Evolutionary conservation across 2,888 invertebrate genomes (phyloP), one percentile per base, ranked within the genome.

Genomic region (Dynastes grantii): DNA sequence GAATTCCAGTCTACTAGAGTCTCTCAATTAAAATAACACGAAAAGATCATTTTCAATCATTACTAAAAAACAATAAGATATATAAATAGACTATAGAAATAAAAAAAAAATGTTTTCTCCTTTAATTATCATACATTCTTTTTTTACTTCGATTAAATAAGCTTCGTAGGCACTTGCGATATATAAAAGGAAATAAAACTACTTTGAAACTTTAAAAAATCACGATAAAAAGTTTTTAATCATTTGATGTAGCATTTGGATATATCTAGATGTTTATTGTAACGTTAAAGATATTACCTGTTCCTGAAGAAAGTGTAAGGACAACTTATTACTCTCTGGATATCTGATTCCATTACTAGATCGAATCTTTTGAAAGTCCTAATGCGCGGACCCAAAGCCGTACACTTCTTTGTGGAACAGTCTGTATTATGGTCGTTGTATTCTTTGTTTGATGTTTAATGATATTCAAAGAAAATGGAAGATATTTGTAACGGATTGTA

Each of bases 111-210:
- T 27, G 16, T 6, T 61, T 61, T 61, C 29, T 27, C 22, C 9
- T 22, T 32, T 32, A 32, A 32, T 32, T 32, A 32, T 5, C 32
- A 32, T 4, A 32, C 16, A 11, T 63, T 63, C 27, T 29, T 27
- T 63, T 63, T 29, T 63, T 6, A 29, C 11, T 45, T 45, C 45
- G 9, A 45, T 45, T 45, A 45, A 45, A 45, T 55, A 55, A 40
- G 65, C 65, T 65, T 65, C 13, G 65, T 65, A 65, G 65, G 16
- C 65, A 65, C n/a, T 65, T 65, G 65, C 65, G 16, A 65, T 40
- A 40, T 40, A 9, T 40, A 40, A 40, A 13, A 40, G 29, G 4
- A 13, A 65, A 32, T 5, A 32, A 32, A 32, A 32, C 32, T 16
- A 65, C 53, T 55, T 55, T 55, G 5, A 65, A 65, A 64, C 5